Percentiles rank a stretch among this genome's conserved stretches.
phyloP scores from a whole-genome alignment of 2,797 vertebrate species.

The Neostethus bicornis region DNA sequence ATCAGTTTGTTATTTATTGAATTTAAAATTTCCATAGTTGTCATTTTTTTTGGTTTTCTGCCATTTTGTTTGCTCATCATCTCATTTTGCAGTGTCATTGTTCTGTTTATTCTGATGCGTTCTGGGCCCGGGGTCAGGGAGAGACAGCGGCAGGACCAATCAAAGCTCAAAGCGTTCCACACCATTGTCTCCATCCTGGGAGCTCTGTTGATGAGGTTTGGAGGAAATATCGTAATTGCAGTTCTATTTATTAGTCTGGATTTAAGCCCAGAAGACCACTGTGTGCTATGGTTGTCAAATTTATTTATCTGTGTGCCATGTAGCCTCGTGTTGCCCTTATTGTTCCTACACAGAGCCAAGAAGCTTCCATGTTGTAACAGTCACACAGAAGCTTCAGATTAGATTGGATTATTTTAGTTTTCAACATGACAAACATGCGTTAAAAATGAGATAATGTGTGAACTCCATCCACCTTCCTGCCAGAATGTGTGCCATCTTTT shows the following conservation, averaged over 20 bases:
- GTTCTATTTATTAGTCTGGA: fast-evolving
- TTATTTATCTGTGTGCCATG: neutral
- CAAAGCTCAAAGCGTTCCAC: slow-evolving; percentile 32
- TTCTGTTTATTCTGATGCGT: slow-evolving; percentile 18
- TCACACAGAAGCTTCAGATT: neutral
- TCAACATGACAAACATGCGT: no score
- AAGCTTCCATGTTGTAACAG: neutral
- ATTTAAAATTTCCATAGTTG: no score
- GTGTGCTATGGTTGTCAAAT: neutral
- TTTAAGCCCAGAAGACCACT: neutral
- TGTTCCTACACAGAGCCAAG: slow-evolving; percentile 1
- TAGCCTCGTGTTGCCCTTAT: slow-evolving; percentile 4
- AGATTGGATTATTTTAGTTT: neutral
- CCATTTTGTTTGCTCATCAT: neutral
- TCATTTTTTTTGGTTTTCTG: neutral
- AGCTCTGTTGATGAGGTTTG: slow-evolving; percentile 3
- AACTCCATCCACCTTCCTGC: no score
- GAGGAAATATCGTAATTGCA: neutral
- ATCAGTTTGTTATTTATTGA: no score
- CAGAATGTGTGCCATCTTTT: neutral
- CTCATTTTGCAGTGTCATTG: slow-evolving; percentile 38
- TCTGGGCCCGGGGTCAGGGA: slow-evolving; percentile 1
- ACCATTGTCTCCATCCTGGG: slow-evolving; percentile 29
- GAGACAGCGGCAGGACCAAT: neutral
- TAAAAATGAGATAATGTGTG: no score